phyloP scores from a whole-genome alignment of 2,888 invertebrate species.

The Druceiella hillmani region DNA sequence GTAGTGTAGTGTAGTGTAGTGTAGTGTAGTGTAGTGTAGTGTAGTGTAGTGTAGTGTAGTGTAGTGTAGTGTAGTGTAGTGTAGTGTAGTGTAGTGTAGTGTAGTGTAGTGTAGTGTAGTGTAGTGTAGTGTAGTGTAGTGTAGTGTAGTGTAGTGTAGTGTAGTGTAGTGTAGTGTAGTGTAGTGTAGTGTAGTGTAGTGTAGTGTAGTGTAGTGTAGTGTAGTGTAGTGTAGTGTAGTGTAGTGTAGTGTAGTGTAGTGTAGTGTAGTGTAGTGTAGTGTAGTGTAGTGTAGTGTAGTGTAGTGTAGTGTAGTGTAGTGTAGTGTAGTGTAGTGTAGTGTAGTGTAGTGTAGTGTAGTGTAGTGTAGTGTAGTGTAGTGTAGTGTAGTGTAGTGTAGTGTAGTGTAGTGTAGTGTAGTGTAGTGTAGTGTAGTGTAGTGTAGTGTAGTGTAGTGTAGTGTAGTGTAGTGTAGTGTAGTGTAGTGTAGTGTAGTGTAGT shows the following conservation, averaged over 20 bases:
- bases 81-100: slow-evolving; percentile 2
- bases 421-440: slow-evolving; percentile 1
- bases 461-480: slow-evolving; percentile 1
- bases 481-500: slow-evolving; percentile 2
- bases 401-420: slow-evolving; percentile 1
- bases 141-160: not conserved
- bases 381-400: slow-evolving; percentile 2
- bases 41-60: slow-evolving; percentile 1
- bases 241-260: not conserved
- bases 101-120: slow-evolving; percentile 2
- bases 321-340: slow-evolving; percentile 1
- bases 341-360: not conserved
- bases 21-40: not conserved
- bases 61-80: not conserved
- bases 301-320: slow-evolving; percentile 1
- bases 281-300: not conserved
- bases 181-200: not conserved
- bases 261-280: not conserved
- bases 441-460: not conserved
- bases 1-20: slow-evolving; percentile 1
- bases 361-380: slow-evolving; percentile 2
- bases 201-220: not conserved
- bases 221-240: not conserved
- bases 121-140: not conserved
- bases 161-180: slow-evolving; percentile 3